phyloP scores from a whole-genome alignment of 2,113 vertebrate species.

The Rhea pennata region DNA sequence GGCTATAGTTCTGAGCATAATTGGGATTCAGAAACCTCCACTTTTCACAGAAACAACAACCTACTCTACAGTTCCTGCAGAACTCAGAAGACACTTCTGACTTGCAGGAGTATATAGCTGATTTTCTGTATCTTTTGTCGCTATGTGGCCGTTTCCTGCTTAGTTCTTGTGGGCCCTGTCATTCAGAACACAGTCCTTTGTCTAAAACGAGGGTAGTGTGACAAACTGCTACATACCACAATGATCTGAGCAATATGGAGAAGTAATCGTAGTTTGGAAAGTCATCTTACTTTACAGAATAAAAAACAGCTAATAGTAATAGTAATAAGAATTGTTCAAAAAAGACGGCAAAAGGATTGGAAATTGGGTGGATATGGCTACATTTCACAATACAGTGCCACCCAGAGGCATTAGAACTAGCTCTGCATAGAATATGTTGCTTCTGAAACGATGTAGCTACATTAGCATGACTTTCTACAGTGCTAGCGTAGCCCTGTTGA shows the following conservation, averaged over 20 bases:
- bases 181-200: not conserved
- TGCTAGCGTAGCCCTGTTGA: not conserved
- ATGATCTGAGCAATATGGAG: not conserved
- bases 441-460: not conserved
- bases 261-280: not conserved
- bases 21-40: not conserved
- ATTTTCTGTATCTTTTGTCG: not conserved
- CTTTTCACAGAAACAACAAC: not conserved
- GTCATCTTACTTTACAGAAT: not conserved
- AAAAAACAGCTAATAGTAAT: not conserved
- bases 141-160: not conserved
- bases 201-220: not conserved
- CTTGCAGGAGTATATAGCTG: rapidly evolving
- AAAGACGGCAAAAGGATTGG: not conserved
- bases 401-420: not conserved
- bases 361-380: not conserved
- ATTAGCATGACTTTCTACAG: not conserved
- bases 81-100: not conserved
- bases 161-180: not conserved
- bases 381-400: not conserved
- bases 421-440: not conserved
- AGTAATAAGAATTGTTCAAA: not conserved
- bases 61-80: not conserved
- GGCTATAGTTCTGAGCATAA: not conserved
- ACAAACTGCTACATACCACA: not conserved